Conservation (phyloP, 1,140 invertebrate species). For the Zaprionus nigranus region DNA sequence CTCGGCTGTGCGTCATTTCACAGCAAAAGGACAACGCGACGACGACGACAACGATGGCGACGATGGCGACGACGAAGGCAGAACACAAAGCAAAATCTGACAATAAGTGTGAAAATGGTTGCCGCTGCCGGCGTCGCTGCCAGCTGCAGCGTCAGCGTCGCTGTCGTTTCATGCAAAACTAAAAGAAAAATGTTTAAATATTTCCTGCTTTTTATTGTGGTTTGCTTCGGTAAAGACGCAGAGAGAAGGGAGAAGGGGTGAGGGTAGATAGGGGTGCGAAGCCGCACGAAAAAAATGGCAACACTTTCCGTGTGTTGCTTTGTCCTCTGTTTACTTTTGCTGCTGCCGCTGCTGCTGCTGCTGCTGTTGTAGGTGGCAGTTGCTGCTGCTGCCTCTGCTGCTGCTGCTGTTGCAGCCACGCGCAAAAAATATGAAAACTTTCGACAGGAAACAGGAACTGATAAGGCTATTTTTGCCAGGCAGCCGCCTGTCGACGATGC, state of each 20-base stretch:
- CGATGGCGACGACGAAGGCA: slow-evolving; percentile 36
- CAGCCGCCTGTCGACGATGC: slow-evolving; percentile 52
- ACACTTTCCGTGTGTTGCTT: slow-evolving; percentile 77
- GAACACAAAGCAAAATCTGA: slow-evolving; percentile 80
- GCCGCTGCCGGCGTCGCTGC: slow-evolving; percentile 32
- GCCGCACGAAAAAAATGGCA: slow-evolving; percentile 63
- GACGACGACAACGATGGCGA: neutral
- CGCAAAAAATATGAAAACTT: slow-evolving; percentile 84
- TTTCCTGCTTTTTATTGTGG: slow-evolving; percentile 84
- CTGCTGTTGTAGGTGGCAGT: slow-evolving; percentile 4
- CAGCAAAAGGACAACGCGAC: slow-evolving; percentile 53
- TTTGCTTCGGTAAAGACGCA: neutral
- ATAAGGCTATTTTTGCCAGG: slow-evolving; percentile 83
- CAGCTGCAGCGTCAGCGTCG: slow-evolving; percentile 14
- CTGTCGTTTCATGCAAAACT: slow-evolving; percentile 69
- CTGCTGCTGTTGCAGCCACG: slow-evolving; percentile 55
- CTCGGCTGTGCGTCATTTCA: slow-evolving; percentile 79
- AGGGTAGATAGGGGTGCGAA: slow-evolving; percentile 17
- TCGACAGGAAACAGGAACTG: slow-evolving; percentile 84
- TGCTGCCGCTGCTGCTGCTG: slow-evolving; percentile 32
- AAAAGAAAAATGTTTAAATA: slow-evolving; percentile 84
- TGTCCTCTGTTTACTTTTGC: slow-evolving; percentile 69
- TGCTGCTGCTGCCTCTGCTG: slow-evolving; percentile 16
- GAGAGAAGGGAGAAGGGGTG: slow-evolving; percentile 18
- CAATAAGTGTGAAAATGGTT: slow-evolving; percentile 81